Percentiles rank a stretch among this genome's conserved stretches.
phyloP scores from a whole-genome alignment of 2,113 vertebrate species.

The Oreocharis arfaki region DNA sequence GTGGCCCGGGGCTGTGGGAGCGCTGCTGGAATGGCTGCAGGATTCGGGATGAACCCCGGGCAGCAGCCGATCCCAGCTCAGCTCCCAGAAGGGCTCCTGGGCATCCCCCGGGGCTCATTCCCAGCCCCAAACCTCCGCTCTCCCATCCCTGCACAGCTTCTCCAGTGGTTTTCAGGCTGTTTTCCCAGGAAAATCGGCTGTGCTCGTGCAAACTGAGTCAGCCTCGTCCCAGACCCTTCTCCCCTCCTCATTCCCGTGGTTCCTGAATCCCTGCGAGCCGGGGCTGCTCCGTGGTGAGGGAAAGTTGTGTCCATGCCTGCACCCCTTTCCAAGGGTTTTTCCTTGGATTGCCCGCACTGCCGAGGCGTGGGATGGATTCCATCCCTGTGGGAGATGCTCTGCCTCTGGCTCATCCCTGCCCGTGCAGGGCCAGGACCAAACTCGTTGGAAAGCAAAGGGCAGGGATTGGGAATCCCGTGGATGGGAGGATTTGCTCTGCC shows the following conservation, averaged over 20 bases:
- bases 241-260: accelerated
- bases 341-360: accelerated
- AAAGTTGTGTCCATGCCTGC: background rate
- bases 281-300: background rate
- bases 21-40: accelerated
- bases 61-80: background rate
- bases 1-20: background rate
- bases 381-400: background rate
- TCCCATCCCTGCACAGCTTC: accelerated
- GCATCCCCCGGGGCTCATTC: accelerated
- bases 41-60: background rate
- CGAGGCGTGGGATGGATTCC: accelerated
- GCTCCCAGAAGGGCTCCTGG: accelerated
- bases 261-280: accelerated
- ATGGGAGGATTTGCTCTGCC: background rate
- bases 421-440: background rate
- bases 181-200: background rate
- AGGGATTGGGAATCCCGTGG: background rate
- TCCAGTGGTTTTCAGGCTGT: background rate
- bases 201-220: background rate
- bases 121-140: accelerated
- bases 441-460: background rate
- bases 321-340: background rate
- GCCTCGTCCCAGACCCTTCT: accelerated
- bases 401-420: background rate